Evolutionary conservation across 2,113 vertebrate species (phyloP).

Genomic region (Phycodurus eques): DNA sequence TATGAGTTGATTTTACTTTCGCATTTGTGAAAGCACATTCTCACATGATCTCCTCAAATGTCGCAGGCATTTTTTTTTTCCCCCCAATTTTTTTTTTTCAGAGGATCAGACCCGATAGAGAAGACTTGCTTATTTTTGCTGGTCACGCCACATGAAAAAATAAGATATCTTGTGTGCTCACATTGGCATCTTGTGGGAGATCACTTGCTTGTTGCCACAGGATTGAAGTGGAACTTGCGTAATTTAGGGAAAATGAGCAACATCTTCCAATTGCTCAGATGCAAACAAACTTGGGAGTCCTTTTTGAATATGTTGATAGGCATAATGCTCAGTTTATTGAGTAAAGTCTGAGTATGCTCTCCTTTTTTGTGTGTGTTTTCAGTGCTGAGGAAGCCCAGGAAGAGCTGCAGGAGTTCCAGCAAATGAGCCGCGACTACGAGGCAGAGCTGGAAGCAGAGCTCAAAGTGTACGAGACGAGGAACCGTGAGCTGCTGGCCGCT

Average conservation of each 20-base stretch:
- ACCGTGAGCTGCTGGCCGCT: slow-evolving; percentile 89
- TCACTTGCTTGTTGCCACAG: not conserved
- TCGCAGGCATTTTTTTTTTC: not conserved
- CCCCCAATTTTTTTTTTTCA: not conserved
- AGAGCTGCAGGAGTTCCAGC: slow-evolving; percentile 96
- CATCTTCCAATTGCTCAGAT: not conserved
- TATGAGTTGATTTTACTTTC: not conserved
- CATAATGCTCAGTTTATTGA: not conserved
- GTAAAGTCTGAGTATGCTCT: not conserved
- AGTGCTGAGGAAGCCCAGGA: slow-evolving; percentile 94
- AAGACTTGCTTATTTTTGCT: not conserved
- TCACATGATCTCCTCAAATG: not conserved
- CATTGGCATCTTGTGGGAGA: not conserved
- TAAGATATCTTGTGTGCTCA: not conserved
- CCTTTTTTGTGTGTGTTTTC: slow-evolving; percentile 16
- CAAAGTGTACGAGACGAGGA: slow-evolving; percentile 89
- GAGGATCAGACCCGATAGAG: not conserved
- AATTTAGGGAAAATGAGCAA: slow-evolving; percentile 2
- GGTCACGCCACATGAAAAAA: not conserved
- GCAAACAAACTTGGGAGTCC: not conserved
- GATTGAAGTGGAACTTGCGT: not conserved
- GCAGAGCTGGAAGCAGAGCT: slow-evolving; percentile 95
- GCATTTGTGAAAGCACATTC: not conserved
- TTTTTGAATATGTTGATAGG: not conserved
- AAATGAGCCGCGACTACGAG: slow-evolving; percentile 94